Base-by-base conservation (phyloP, 1,140 invertebrate species). In the Eubasilissa regina region DNA sequence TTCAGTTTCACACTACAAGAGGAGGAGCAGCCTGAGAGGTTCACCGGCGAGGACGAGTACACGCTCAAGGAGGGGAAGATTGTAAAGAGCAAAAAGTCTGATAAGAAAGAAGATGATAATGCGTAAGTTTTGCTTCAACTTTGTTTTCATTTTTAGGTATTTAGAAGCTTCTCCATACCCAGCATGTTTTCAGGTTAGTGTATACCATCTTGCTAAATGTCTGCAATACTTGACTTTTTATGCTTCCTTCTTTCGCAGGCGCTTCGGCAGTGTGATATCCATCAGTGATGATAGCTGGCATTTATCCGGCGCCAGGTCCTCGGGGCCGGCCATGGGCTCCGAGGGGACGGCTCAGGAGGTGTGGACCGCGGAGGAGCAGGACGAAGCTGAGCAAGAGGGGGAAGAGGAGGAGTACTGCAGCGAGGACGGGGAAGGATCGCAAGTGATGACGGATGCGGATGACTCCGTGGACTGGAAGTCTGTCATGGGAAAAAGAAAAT, bases 401-500 rank as follows among this genome's bases (percentile, higher is more conserved):
- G 70, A 73, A 10, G 70, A 53, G 19, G 70, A 73, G 21, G 47
- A 55, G 70, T 35, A 35, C 13, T 15, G 70, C 25, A 35, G 25
- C 25, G 70, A 53, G 48, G 21, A 17, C 17, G 70, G 53, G 35
- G 47, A 19, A 47, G 66, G 25, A n/a, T 12, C 58, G 15, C 13
- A 60, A 10, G 58, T 11, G 58, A 19, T 25, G 58, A 17, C 10
- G 21, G 58, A 13, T 4, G 10, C 15, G n/a, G 51, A 19, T 7
- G 13, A 53, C 48, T 35, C 25, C 6, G 25, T 35, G 25, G 19
- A 70, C 45, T 73, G 70, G 70, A 73, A 15, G 44, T 15, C 64
- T 15, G 44, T 47, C 0, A n/a, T 47, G n/a, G 45, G 44, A 13
- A 48, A 68, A 44, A 68, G 47, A 11, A 68, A 21, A 64, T 64